Evolutionary conservation across 2,113 vertebrate species (phyloP), one percentile per base, ranked within the genome.

Genomic region (Urocitellus parryii): DNA sequence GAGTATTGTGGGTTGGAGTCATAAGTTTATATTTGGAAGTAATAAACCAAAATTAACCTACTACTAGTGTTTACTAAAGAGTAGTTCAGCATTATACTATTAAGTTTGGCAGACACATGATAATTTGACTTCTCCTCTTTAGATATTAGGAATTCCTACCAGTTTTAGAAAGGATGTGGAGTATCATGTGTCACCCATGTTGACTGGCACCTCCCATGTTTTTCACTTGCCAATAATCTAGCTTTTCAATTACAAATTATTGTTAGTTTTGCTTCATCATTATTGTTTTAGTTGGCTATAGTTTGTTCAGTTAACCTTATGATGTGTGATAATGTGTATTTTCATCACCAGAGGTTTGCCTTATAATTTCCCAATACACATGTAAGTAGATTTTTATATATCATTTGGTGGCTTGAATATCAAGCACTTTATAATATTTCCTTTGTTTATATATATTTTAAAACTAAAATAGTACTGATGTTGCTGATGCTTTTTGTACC

Each of bases 211-310:
- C 82, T 87, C 83, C 45, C 18, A 37, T 37, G 22, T 20, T 88
- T 91, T 91, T 89, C 39, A 63, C 53, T 7, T 65, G 84, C 58
- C 14, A 86, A 10, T 74, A 63, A 58, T 70, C 51, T 84, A 80
- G 85, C 4, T 88, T 92, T 90, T 87, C 18, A 61, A 77, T 85
- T 73, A 61, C 2, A 63, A 72, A 17, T 88, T 92, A 81, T 14
- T 93, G 16, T 58, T 88, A 58, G 16, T 82, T 91, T 94, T 88
- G 16, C n/a, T 87, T 78, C 58, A 80, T 76, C 56, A 25, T 89
- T 81, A 58, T 81, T 34, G 68, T 82, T 93, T 88, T 67, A 70
- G 53, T 63, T 96, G 88, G 34, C 16, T 72, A 18, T 88, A 13
- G 34, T 61, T 84, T 79, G 42, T 83, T 95, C 51, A 51, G n/a